Conservation (phyloP, 2,888 invertebrate species). For the Sepiola atlantica region DNA sequence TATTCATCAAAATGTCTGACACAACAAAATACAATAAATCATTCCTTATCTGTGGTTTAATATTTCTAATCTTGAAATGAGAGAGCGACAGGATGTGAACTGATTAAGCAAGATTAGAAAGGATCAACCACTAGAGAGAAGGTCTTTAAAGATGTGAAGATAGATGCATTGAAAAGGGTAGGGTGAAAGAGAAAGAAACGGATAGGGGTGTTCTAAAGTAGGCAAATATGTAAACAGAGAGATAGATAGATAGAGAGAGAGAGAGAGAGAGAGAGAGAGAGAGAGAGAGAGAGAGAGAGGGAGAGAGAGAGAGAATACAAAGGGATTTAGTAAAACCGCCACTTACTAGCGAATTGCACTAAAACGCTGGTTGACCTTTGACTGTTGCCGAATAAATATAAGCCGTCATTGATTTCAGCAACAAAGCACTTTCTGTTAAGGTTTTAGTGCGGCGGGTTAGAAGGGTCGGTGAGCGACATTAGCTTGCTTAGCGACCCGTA, state of each 20-base stretch:
- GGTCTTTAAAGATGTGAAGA: not conserved
- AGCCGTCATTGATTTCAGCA: not conserved
- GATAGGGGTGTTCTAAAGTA: not conserved
- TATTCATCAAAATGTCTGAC: not conserved
- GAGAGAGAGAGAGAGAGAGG: not conserved
- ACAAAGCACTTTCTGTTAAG: not conserved
- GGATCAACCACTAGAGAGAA: not conserved
- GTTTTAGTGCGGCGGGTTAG: not conserved
- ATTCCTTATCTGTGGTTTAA: not conserved
- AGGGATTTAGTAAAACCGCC: not conserved
- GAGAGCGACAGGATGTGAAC: slow-evolving; percentile 9
- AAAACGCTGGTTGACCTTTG: not conserved
- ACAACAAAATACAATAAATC: not conserved
- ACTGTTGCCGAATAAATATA: not conserved
- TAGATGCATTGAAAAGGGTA: no score
- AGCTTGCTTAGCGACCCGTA: slow-evolving; percentile 7
- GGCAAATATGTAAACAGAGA: not conserved
- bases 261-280: not conserved
- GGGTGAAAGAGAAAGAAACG: not conserved
- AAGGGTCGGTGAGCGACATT: not conserved
- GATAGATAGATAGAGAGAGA: no score
- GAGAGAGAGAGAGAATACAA: not conserved
- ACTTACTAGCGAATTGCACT: not conserved
- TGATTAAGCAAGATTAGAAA: not conserved
- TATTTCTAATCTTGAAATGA: not conserved